Evolutionary conservation across 2,113 vertebrate species (phyloP).

Genomic region (Chunga burmeisteri): DNA sequence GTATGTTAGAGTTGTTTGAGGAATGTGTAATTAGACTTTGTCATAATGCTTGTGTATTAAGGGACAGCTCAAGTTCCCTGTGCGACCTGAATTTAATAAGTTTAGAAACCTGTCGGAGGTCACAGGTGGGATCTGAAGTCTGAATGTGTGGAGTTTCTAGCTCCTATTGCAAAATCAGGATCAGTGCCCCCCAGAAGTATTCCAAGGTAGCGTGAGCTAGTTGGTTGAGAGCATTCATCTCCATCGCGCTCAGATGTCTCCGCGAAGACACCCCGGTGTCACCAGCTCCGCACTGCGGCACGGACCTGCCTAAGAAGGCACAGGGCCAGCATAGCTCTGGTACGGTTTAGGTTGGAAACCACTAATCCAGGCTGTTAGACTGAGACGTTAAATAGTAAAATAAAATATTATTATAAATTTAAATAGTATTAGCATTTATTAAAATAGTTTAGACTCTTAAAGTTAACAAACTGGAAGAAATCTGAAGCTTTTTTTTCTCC

Average conservation of each 20-base stretch:
- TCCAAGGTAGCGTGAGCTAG: neutral
- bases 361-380: neutral
- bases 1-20: neutral
- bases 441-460: neutral
- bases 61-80: neutral
- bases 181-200: neutral
- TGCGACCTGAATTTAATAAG: neutral
- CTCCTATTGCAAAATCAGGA: neutral
- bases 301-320: neutral
- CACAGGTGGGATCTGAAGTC: neutral
- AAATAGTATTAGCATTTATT: neutral
- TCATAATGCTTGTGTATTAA: neutral
- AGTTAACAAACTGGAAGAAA: neutral
- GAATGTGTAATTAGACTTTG: neutral
- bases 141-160: neutral
- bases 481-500: neutral
- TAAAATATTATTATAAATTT: neutral
- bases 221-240: neutral
- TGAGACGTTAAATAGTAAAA: neutral
- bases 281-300: neutral
- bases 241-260: accelerated
- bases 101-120: neutral
- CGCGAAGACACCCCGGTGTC: accelerated
- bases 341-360: neutral
- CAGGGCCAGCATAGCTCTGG: neutral